Percentiles rank a stretch among this genome's conserved stretches.
These are phyloP conservation scores for Apostichopus parvimensis DNA, from an alignment of 35 echinoderm and acorn worm species.

Conservation along the genomic window DNA sequence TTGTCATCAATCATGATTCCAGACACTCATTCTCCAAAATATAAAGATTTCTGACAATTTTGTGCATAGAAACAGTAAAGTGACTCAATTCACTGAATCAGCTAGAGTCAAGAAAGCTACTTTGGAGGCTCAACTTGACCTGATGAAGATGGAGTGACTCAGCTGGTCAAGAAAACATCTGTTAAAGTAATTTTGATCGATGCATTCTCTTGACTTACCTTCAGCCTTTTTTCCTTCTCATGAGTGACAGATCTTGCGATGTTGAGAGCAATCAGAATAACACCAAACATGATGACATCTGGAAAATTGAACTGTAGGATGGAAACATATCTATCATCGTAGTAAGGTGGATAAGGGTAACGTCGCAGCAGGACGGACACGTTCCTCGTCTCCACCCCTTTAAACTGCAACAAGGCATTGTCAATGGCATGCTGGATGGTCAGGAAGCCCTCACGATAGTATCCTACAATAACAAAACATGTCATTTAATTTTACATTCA, in stretches of 20 bases:
- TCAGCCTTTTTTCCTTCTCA: conserved; percentile 92
- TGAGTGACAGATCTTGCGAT: conserved; percentile 75
- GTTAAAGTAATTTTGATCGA: no score
- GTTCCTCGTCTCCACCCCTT: conserved; percentile 29
- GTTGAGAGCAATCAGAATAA: conserved; percentile 78
- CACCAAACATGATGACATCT: conserved; percentile 79
- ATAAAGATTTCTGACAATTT: no score
- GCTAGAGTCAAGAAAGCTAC: no score
- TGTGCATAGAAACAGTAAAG: no score
- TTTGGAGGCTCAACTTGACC: no score
- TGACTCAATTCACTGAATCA: no score
- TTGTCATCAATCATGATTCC: no score
- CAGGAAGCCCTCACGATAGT: conserved; percentile 92
- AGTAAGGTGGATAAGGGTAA: conserved; percentile 93
- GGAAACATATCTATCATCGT: conserved; percentile 80
- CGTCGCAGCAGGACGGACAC: conserved; percentile 69
- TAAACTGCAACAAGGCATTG: conserved; percentile 72
- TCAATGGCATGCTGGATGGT: conserved; percentile 82
- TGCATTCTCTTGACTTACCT: conserved; percentile 48
- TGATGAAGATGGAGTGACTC: no score
- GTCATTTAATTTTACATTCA: not conserved
- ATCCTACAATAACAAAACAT: conserved; percentile 58
- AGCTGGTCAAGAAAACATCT: no score
- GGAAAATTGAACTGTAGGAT: conserved; percentile 90
- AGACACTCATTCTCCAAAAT: no score